A percentile compares a stretch with the other conserved stretches of the same genome.
Evolutionary conservation across 1,140 invertebrate species (phyloP).

Genomic region (Zaprionus africanus): DNA sequence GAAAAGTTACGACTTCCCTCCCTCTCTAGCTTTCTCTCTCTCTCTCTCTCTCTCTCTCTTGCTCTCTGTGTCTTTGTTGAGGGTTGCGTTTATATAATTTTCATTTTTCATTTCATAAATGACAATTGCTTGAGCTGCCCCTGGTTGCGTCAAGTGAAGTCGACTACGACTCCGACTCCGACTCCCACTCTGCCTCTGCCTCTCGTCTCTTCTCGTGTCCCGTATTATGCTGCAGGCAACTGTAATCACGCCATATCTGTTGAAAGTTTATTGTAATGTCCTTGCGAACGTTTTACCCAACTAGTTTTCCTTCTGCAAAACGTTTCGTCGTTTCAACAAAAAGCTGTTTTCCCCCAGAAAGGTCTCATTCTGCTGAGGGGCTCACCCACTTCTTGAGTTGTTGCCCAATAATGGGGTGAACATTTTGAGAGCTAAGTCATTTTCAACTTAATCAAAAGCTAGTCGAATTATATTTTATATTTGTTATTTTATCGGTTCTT

Average conservation of each 20-base stretch:
- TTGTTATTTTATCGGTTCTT: not conserved
- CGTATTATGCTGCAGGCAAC: constrained; percentile 55
- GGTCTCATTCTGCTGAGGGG: not conserved
- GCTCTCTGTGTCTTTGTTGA: constrained; percentile 10
- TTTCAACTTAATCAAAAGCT: not conserved
- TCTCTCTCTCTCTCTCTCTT: not conserved
- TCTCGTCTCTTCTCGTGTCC: constrained; percentile 18
- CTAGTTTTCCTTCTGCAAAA: not conserved
- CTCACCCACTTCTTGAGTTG: not conserved
- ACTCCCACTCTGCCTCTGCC: too few relatives aligned
- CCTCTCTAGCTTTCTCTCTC: not conserved
- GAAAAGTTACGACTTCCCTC: constrained; percentile 53
- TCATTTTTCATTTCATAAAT: constrained; percentile 77
- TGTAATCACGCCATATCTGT: constrained; percentile 81
- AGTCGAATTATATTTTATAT: not conserved
- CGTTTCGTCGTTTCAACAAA: constrained; percentile 12
- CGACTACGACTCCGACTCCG: not conserved
- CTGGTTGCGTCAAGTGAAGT: not conserved
- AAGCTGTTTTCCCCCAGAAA: not conserved
- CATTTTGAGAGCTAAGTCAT: not conserved
- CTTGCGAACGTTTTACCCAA: constrained; percentile 24
- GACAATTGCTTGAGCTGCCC: constrained; percentile 54
- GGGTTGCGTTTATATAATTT: constrained; percentile 60
- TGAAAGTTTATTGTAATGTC: constrained; percentile 73
- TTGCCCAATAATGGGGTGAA: not conserved